Evolutionary conservation across 2,888 invertebrate species (phyloP), one percentile per base, ranked within the genome.

Genomic region (Apomyelois bistriatella): DNA sequence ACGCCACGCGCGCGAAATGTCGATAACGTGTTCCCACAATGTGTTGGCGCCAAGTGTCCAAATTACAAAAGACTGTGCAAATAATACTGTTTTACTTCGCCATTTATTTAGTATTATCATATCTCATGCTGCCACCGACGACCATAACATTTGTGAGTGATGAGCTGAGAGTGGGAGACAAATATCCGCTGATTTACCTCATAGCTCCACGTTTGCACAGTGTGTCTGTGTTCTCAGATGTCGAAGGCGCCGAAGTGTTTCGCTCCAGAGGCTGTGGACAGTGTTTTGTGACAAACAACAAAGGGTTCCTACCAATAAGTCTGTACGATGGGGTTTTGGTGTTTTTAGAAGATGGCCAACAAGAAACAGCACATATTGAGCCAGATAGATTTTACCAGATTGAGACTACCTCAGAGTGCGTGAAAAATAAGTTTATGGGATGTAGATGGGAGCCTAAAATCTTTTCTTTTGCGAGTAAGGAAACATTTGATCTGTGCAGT

Each of bases 231-330:
- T 70, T 76, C 54, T 54, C 69, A 0, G 82, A 82, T 48, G 54
- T 57, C 0, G 80, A 81, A 0, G 82, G 79, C 0, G 77, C 76
- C 0, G 67, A 68, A 1, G 76, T 79, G 41, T 78, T 83, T 56
- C 53, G 58, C 1, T 54, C 60, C 1, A 54, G 72, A 2, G 59
- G 61, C 8, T 83, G 84, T 58, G 79, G 75, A 0, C 56, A 46
- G 1, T 85, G 84, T 54, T 80, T 78, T 58, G 58, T 84, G 30
- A 83, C 84, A 0, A 82, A 82, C 55, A 82, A 84, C 58, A 72
- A 59, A 48, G 83, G 80, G 0, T 79, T 84, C 51, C 54, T 82
- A 7, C 82, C 83, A 7, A 58, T 76, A 55, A 65, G 66, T 49
- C 77, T 79, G 54, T 85, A 72, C 57, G 83, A 85, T 42, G 84